Evolutionary conservation across 2,888 invertebrate genomes (phyloP), one percentile per base, ranked within the genome.

Genomic region (Drosophila phalerata): DNA sequence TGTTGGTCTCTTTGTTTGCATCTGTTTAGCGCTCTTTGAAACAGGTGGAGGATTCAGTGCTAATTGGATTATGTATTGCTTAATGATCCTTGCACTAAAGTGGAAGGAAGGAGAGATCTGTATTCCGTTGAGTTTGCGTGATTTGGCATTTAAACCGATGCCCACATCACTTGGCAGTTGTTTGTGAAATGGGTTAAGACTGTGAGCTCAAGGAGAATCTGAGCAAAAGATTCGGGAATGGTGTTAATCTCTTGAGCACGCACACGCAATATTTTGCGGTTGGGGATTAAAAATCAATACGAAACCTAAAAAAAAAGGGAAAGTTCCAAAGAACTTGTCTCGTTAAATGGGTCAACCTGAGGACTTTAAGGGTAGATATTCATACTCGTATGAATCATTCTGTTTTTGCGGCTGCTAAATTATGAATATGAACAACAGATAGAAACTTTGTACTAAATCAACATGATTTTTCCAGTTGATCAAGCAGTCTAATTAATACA

Each of bases 31-130:
- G 56, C 45, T 57, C 17, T 47, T 15, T 37, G 45, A 28, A 78
- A 85, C 87, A 87, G 84, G 84, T 85, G 78, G 70, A 78, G 73
- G 79, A 82, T 68, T 62, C 65, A 64, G 77, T 81, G 85, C 85
- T 86, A 86, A 86, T 86, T 86, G 86, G 86, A 88, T 86, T 88
- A 86, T 77, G 84, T 73, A 62, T 77, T 88, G 86, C 79, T 81
- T 81, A 88, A 86, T 86, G 82, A 88, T 81, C 86, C 82, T 74
- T 75, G 65, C 64, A 57, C 53, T 45, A 45, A 49, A 64, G 51
- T 65, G 66, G 38, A 58, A 37, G 43, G 42, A 49, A 45, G 45
- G 19, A 34, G 32, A 25, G 40, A 42, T 19, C 28, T 30, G 25
- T 28, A n/a, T 37, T 38, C 40, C 40, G 40, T 5, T 43, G 53